Evolutionary conservation across 2,888 invertebrate species (phyloP).

Genomic region (Drosophila kokeensis): DNA sequence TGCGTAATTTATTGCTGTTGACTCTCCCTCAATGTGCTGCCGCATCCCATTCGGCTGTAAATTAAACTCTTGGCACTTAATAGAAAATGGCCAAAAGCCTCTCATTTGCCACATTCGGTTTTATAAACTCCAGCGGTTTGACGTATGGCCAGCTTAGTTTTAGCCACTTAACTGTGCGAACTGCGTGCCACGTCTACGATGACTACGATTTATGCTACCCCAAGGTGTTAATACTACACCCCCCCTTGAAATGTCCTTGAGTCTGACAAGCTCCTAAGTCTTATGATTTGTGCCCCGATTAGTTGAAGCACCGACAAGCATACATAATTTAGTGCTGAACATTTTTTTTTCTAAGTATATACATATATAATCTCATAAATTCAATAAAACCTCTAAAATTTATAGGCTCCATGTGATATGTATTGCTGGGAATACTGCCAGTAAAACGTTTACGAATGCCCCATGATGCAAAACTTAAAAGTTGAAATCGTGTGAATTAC

Average conservation of each 20-base stretch:
- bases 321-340: conserved; percentile 7
- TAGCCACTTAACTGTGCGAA: conserved; percentile 74
- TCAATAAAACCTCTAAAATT: neutral
- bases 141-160: conserved; percentile 76
- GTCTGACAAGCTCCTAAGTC: conserved; percentile 42
- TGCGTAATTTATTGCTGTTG: conserved; percentile 61
- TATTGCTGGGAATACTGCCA: neutral
- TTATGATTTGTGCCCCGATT: conserved; percentile 51
- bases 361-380: neutral
- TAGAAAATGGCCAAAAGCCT: conserved; percentile 73
- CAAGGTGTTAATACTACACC: conserved; percentile 46
- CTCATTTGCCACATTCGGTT: conserved; percentile 66
- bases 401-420: neutral
- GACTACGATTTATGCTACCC: conserved; percentile 53
- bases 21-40: conserved; percentile 6
- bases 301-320: conserved; percentile 20
- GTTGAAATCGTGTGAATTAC: neutral
- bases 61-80: conserved; percentile 74
- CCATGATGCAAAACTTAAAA: neutral
- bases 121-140: conserved; percentile 67
- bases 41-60: conserved; percentile 50
- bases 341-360: neutral
- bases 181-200: conserved; percentile 22
- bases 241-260: neutral
- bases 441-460: neutral